A percentile compares a stretch with the other conserved stretches of the same genome.
Evolutionary conservation across 2,797 vertebrate genomes (phyloP).

Genomic region (Manis crassicaudata): DNA sequence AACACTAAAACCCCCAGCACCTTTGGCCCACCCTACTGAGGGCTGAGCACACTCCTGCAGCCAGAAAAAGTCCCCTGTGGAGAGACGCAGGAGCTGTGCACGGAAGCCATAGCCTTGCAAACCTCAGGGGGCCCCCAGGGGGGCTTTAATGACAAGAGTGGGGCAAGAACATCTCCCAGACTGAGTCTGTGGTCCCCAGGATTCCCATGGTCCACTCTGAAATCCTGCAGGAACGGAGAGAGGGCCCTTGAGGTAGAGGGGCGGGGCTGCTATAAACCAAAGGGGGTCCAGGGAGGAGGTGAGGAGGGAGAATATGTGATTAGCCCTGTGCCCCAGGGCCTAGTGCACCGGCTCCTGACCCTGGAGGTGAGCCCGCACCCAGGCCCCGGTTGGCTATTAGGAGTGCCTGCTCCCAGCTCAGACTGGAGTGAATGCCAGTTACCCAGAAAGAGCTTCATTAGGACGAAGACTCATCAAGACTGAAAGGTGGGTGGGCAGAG

Average conservation of each 20-base stretch:
- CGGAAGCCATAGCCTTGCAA: not conserved
- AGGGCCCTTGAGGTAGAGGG: not conserved
- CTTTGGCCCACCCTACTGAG: not conserved
- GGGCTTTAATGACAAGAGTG: not conserved
- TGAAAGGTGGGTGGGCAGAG: not conserved
- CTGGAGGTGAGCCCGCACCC: not conserved
- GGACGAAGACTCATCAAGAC: not conserved
- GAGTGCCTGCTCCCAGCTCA: not conserved
- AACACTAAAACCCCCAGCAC: not conserved
- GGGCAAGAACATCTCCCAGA: not conserved
- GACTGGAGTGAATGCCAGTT: not conserved
- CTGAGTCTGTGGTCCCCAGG: not conserved
- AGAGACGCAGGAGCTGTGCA: not conserved
- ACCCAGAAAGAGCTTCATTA: not conserved
- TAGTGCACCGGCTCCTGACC: not conserved
- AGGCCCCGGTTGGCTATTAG: not conserved
- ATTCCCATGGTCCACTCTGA: not conserved
- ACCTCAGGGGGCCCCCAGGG: not conserved
- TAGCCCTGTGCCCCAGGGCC: too few species aligned
- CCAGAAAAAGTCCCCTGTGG: not conserved
- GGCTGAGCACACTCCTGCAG: not conserved
- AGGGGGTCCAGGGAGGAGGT: not conserved
- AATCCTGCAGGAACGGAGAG: not conserved
- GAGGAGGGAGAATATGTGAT: rapidly evolving
- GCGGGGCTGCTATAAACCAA: too few species aligned